Evolutionary conservation across 2,113 vertebrate genomes (phyloP), one percentile per base, ranked within the genome.

Genomic region (Phrynosoma blainvillii): DNA sequence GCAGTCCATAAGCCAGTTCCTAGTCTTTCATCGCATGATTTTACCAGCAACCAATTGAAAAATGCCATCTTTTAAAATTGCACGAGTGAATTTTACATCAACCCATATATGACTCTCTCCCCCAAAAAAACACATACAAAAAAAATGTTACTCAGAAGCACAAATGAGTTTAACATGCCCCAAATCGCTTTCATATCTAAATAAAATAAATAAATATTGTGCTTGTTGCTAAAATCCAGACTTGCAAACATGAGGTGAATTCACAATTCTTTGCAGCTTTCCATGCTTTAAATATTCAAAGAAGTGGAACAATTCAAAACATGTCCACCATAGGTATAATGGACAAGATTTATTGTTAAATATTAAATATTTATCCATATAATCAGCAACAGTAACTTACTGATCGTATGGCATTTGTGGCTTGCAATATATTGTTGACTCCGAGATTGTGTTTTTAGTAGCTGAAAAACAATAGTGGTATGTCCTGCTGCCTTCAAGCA

Each of bases 401-500:
- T 12, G 52, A 88, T 25, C 78, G 66, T 89, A 79, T 27, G 62
- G 20, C 75, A 82, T 80, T 68, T 87, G 54, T 0, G 27, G 23
- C 88, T 85, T 83, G 84, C 20, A 59, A 32, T 12, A 18, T 56
- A 62, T 0, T 47, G 82, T 85, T 14, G 74, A 86, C 79, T 93
- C 78, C 79, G 90, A 87, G 89, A 79, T 80, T 0, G 71, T n/a
- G 80, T 71, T 89, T 88, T 21, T 56, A 36, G 83, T 80, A 52
- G 70, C 76, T 65, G 74, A 9, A 27, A 2, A 59, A 23, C 12
- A 81, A 81, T 83, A 27, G 62, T 74, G 54, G 20, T 66, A 86
- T 10, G 79, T 68, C 79, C 78, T 89, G 89, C 93, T 90, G 92
- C 89, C 94, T 92, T 75, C 85, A 79, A 94, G 95, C 16, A 0